Conservation (phyloP, 2,888 invertebrate species). For the Heliconius sara region DNA sequence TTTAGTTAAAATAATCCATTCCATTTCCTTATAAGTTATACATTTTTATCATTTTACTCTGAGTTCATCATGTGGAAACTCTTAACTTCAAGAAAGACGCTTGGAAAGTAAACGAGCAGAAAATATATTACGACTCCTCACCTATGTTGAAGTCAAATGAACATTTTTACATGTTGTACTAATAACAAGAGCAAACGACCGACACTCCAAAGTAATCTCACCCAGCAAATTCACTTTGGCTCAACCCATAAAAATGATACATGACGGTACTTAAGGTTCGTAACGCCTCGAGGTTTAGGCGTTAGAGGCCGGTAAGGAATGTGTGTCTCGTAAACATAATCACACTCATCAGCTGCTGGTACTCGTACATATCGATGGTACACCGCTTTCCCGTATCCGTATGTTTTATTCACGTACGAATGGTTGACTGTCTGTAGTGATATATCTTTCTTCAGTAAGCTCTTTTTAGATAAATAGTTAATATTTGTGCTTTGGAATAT, state of each 20-base stretch:
- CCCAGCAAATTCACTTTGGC: slow-evolving; percentile 80
- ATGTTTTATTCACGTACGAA: slow-evolving; percentile 6
- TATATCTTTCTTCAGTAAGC: neutral
- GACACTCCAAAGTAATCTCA: slow-evolving; percentile 77
- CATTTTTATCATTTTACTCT: no score
- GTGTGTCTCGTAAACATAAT: slow-evolving; percentile 71
- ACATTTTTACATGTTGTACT: slow-evolving; percentile 29
- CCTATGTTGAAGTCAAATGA: neutral
- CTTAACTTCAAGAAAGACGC: neutral
- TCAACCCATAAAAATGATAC: slow-evolving; percentile 79
- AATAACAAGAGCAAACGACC: slow-evolving; percentile 64
- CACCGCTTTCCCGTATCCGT: slow-evolving; percentile 51
- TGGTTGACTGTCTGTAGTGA: neutral
- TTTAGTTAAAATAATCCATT: no score
- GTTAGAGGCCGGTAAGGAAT: slow-evolving; percentile 55
- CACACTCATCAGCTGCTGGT: slow-evolving; percentile 72
- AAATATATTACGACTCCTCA: neutral
- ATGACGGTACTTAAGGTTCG: slow-evolving; percentile 67
- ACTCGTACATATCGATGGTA: slow-evolving; percentile 64
- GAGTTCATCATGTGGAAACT: neutral
- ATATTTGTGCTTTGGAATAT: neutral
- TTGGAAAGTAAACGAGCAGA: neutral
- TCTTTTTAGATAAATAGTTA: neutral
- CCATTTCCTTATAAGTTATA: no score
- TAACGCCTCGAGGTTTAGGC: slow-evolving; percentile 67